Conservation (phyloP, 2,113 vertebrate genomes). For the Diadophis punctatus region DNA sequence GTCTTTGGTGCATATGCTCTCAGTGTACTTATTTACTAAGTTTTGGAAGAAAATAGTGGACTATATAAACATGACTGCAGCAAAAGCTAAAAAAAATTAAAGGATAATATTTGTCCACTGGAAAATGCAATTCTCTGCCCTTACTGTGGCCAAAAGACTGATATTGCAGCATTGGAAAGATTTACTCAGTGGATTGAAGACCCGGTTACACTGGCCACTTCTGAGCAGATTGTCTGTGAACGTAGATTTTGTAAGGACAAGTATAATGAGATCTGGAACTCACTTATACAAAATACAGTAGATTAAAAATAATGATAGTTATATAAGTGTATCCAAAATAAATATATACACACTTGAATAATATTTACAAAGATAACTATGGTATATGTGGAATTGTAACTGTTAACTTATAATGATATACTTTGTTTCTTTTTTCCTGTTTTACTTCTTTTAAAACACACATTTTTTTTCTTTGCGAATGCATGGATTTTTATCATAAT, state of each 20-base stretch:
- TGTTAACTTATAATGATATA: no score
- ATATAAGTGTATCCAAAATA: neutral
- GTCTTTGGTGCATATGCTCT: no score
- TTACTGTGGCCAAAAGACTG: neutral
- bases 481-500: no score
- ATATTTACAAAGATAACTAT: neutral
- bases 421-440: no score
- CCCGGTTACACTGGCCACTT: neutral
- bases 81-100: neutral
- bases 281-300: neutral
- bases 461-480: no score
- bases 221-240: neutral
- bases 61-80: neutral
- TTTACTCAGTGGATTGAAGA: no score
- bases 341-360: neutral
- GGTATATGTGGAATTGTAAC: neutral
- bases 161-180: neutral
- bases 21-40: no score
- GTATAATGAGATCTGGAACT: neutral
- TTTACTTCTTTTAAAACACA: no score
- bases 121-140: neutral
- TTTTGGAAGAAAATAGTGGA: no score
- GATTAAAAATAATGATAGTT: neutral
- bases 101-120: neutral
- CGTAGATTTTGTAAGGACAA: neutral